phyloP scores from a whole-genome alignment of 1,140 invertebrate genomes.

The Akabosia matsudoensis region DNA sequence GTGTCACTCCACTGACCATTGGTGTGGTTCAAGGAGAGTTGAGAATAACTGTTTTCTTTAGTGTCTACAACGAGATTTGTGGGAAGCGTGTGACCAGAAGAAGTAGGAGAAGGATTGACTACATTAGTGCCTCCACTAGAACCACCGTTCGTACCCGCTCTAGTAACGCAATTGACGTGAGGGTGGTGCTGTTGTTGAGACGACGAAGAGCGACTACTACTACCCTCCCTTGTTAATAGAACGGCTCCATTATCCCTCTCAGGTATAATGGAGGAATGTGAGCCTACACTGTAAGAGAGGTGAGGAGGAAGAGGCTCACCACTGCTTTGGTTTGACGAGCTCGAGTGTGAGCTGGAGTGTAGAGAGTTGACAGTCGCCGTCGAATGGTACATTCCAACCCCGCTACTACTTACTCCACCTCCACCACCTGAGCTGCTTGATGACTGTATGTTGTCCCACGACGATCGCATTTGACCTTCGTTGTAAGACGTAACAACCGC shows the following conservation, averaged over 20 bases:
- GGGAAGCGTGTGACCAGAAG: conserved; percentile 6
- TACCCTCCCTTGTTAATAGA: not conserved
- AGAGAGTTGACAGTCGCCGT: conserved; percentile 43
- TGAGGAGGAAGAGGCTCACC: conserved; percentile 36
- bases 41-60: conserved; percentile 43
- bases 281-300: conserved; percentile 28
- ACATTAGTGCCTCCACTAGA: not conserved
- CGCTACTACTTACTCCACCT: not conserved
- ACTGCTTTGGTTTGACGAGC: conserved; percentile 47
- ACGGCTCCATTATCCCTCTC: conserved; percentile 28
- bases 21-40: conserved; percentile 40
- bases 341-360: conserved; percentile 47
- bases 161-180: not conserved
- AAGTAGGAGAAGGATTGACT: conserved; percentile 8
- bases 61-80: conserved; percentile 28
- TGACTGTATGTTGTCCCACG: conserved; percentile 41
- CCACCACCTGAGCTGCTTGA: not conserved
- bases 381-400: conserved; percentile 35
- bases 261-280: conserved; percentile 33
- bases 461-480: conserved; percentile 53
- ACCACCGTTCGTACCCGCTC: not conserved
- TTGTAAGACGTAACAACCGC: conserved; percentile 56
- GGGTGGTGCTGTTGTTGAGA: not conserved
- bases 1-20: not conserved
- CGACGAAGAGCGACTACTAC: not conserved